These are phyloP conservation scores for Melanophora roralis DNA, from an alignment of 2,888 invertebrate species.

Conservation along the genomic window DNA sequence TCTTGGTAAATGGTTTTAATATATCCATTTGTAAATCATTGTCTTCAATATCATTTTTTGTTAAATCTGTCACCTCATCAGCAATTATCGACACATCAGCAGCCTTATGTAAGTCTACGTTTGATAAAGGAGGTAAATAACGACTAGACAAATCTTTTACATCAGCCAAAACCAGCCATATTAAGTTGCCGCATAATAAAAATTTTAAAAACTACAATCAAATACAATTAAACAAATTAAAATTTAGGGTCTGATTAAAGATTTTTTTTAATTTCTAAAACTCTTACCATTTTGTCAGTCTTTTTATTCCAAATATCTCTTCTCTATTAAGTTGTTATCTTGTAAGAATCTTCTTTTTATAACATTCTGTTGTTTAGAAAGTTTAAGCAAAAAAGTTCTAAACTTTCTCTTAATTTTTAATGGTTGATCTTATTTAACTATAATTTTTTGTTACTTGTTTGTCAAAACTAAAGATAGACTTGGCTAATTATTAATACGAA, in stretches of 20 bases:
- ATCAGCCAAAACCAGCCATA: constrained; percentile 72
- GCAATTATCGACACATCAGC: background rate
- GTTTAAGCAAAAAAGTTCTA: background rate
- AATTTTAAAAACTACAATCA: constrained; percentile 26
- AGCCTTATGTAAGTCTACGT: constrained; percentile 67
- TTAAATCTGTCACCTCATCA: background rate
- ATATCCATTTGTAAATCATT: constrained; percentile 3
- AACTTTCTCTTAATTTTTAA: constrained; percentile 43
- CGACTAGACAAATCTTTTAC: constrained; percentile 71
- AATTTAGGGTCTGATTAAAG: background rate
- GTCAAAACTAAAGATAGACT: background rate
- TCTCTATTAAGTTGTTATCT: constrained; percentile 26
- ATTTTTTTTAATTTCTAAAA: background rate
- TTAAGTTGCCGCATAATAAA: constrained; percentile 65
- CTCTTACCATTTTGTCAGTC: constrained; percentile 33
- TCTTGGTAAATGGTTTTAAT: constrained; percentile 17
- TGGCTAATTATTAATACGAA: too few relatives aligned
- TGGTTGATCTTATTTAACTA: background rate
- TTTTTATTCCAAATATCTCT: background rate
- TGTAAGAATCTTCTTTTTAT: constrained; percentile 41
- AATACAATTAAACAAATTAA: background rate
- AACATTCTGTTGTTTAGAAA: constrained; percentile 3
- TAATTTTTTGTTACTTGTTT: too few relatives aligned
- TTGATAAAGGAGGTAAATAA: constrained; percentile 69
- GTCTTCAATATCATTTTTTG: constrained; percentile 12